Conservation (phyloP, 1,140 invertebrate genomes). For the Sipha flava region DNA sequence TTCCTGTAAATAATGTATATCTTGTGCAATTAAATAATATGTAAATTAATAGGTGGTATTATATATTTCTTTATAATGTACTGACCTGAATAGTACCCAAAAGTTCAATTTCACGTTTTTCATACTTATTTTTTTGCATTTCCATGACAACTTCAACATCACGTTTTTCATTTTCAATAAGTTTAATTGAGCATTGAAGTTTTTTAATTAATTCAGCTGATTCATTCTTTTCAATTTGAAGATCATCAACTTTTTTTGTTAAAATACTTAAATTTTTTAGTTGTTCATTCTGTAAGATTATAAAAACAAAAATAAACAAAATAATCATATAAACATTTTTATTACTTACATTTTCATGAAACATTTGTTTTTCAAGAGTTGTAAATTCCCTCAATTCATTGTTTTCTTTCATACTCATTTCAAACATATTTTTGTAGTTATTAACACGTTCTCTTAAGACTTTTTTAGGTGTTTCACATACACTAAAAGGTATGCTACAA, state of each 20-base stretch:
- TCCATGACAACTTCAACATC: slow-evolving; percentile 13
- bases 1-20: neutral
- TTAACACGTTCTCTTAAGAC: slow-evolving; percentile 27
- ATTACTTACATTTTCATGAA: slow-evolving; percentile 31
- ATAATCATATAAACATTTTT: neutral
- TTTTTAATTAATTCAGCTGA: neutral
- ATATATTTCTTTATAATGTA: neutral
- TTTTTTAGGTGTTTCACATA: slow-evolving; percentile 22
- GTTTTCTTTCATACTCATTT: slow-evolving; percentile 37
- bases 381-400: slow-evolving; percentile 40
- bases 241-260: neutral
- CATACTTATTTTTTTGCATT: neutral
- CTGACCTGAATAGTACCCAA: neutral
- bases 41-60: neutral
- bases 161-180: slow-evolving; percentile 19
- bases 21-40: neutral
- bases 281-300: slow-evolving; percentile 5
- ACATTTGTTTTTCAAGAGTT: slow-evolving; percentile 42
- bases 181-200: neutral
- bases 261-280: slow-evolving; percentile 13
- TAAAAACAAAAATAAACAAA: neutral
- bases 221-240: slow-evolving; percentile 5
- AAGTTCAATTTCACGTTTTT: slow-evolving; percentile 17
- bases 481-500: neutral
- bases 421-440: slow-evolving; percentile 3